Evolutionary conservation across 1,140 invertebrate genomes (phyloP), one percentile per base, ranked within the genome.

Genomic region (Danaus plexippus): DNA sequence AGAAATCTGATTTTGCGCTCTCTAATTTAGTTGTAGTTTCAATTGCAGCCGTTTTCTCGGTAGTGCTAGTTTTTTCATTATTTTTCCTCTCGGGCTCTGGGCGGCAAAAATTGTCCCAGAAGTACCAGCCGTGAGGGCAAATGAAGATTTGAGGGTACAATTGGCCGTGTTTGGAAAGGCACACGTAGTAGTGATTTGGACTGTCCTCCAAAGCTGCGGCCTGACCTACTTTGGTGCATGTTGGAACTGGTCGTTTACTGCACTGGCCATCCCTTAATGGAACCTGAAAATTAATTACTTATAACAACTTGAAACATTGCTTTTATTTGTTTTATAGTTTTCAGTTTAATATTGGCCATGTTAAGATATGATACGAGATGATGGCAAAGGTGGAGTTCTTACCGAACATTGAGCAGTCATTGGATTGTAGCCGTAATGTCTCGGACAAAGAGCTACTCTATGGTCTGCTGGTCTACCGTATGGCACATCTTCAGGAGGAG

Each of bases 121-220:
- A 87, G 56, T 67, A 70, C 79, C 78, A 84, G 10, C 83, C 83
- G 52, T 86, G 73, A 0, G 81, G 83, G 43, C 83, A 87, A 13
- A 87, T 72, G 61, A 87, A 87, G 7, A 87, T 63, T 63, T 85
- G 81, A 11, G 84, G 84, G 32, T 74, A 66, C 0, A 84, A 11
- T 0, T 7, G 18, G 0, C 65, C 66, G 4, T 68, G 56, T 22
- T 69, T 82, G 2, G 52, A 57, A 9, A 85, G 61, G 18, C 84
- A 87, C 1, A 85, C 71, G 60, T 75, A 87, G 66, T 87, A 87
- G 59, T 84, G 74, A 52, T 85, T 81, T 6, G 69, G 62, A 45
- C 80, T 82, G 43, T 46, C 9, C 0, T 59, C 50, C 5, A 86
- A 55, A 7, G 61, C 66, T 9, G 72, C 80, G 9, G 63, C 66